Base-by-base conservation (phyloP, 2,888 invertebrate species). In the Pseudanteris insignis region DNA sequence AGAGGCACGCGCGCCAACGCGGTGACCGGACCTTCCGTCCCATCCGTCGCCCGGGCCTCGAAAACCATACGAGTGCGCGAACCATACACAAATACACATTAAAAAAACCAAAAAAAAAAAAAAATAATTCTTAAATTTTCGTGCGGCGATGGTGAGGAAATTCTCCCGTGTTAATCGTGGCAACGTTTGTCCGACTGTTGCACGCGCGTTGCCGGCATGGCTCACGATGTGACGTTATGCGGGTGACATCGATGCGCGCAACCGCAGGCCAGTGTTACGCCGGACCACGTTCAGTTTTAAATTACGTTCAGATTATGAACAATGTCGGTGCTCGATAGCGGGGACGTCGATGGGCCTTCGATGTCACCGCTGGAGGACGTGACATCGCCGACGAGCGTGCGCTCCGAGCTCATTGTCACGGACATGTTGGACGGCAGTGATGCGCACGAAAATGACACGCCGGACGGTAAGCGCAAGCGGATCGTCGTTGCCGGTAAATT, bases 1-100 rank as follows among this genome's bases (percentile, higher is more conserved):
- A 77, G 77, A 77, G 74, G 74, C 75, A 77, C 78, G 78, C 78
- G 78, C 76, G 76, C 73, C 77, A 74, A 76, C 74, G 73, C 75
- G 75, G 76, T 76, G 68, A 62, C 63, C 73, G 67, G 70, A 72
- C 68, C 73, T 71, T 71, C 62, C 54, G 62, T 70, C 69, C 60
- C 60, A 53, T 47, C 29, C 15, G 28, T 29, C 15, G 28, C 40
- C 67, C 66, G 70, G 68, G 72, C 70, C 71, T 72, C 68, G n/a
- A n/a, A n/a, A n/a, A n/a, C n/a, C n/a, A n/a, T n/a, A n/a, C 64
- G 67, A 69, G 38, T 70, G 67, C 67, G 71, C 63, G 65, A 68
- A 61, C 65, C 37, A n/a, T n/a, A n/a, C n/a, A n/a, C n/a, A n/a
- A n/a, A n/a, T n/a, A n/a, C n/a, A n/a, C n/a, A n/a, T n/a, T n/a